Conservation (phyloP, 2,888 invertebrate species). For the Cecidostiba fungosa region DNA sequence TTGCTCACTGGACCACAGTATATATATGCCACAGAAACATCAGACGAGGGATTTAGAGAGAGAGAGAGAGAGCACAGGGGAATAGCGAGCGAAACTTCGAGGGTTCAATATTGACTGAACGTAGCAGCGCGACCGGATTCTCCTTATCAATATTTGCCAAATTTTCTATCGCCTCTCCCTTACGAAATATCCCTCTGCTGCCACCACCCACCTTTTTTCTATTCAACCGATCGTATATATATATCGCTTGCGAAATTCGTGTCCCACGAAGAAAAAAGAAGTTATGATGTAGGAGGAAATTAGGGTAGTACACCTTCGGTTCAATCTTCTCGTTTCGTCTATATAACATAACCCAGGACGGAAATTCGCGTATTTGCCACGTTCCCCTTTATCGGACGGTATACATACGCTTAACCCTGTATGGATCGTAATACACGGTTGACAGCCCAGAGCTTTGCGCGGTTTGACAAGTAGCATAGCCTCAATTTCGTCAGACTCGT, state of each 20-base stretch:
- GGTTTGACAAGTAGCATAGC: neutral
- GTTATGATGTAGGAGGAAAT: neutral
- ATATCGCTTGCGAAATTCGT: no score
- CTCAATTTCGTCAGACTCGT: neutral
- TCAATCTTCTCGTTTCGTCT: neutral
- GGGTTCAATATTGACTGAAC: constrained; percentile 39
- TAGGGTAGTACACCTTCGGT: neutral
- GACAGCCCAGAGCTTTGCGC: neutral
- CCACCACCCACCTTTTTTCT: neutral
- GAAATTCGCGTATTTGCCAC: neutral
- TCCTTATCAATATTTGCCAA: constrained; percentile 42
- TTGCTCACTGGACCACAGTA: neutral
- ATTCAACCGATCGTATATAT: neutral
- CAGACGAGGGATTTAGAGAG: neutral
- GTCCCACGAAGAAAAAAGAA: no score
- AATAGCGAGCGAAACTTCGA: neutral
- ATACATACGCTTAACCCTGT: neutral
- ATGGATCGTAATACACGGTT: neutral
- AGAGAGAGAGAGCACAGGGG: neutral
- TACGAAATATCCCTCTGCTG: neutral
- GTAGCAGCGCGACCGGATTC: constrained; percentile 1
- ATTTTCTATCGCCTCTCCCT: constrained; percentile 12
- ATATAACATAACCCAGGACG: neutral
- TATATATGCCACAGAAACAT: neutral
- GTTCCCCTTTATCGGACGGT: neutral